Conservation (phyloP, 2,797 vertebrate species). For the Philypnodon macrostomus region DNA sequence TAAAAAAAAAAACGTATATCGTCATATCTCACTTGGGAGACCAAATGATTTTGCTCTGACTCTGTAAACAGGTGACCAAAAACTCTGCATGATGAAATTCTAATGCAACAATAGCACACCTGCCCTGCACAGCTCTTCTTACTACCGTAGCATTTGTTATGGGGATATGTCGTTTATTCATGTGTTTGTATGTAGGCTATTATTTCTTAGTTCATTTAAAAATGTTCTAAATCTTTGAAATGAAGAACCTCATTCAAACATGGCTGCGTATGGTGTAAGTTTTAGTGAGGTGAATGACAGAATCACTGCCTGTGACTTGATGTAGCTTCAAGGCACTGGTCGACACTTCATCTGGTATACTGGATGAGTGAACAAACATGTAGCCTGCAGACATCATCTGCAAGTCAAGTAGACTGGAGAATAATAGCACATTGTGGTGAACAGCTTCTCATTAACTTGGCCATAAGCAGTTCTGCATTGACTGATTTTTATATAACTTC, state of each 20-base stretch:
- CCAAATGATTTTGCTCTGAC: too few relatives aligned
- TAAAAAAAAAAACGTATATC: too few relatives aligned
- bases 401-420: slow-evolving; percentile 46
- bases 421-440: slow-evolving; percentile 34
- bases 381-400: slow-evolving; percentile 36
- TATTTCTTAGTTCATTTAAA: too few relatives aligned
- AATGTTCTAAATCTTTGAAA: too few relatives aligned
- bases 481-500: slow-evolving; percentile 26
- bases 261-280: not conserved
- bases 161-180: too few relatives aligned
- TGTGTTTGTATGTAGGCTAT: too few relatives aligned
- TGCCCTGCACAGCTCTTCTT: not conserved
- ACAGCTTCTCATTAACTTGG: slow-evolving; percentile 21
- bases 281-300: not conserved
- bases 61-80: slow-evolving; percentile 2
- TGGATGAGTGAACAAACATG: slow-evolving; percentile 30
- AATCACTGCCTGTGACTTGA: not conserved
- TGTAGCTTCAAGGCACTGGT: slow-evolving; percentile 11
- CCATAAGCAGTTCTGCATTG: slow-evolving; percentile 23
- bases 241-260: too few relatives aligned
- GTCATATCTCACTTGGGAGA: too few relatives aligned
- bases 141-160: not conserved
- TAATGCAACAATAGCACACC: slow-evolving; percentile 5
- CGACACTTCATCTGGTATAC: slow-evolving; percentile 8
- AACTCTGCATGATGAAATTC: slow-evolving; percentile 1